Percentiles rank a stretch among this genome's conserved stretches.
Evolutionary conservation across 1,140 invertebrate genomes (phyloP).

Genomic region (Berghia stephanieae): DNA sequence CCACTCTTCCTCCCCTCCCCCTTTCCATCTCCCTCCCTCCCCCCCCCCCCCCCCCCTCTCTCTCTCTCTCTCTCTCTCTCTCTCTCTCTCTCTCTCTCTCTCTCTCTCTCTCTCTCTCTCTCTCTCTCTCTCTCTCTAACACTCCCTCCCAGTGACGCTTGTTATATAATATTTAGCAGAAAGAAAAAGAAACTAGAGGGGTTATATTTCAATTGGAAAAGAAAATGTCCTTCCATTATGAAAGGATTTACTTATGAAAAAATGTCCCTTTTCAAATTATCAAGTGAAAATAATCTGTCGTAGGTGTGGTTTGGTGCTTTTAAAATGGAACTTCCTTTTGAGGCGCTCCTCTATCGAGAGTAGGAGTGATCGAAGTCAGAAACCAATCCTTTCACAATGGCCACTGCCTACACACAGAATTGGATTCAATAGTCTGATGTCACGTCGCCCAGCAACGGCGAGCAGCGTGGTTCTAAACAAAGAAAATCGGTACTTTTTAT

Average conservation of each 20-base stretch:
- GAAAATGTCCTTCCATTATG: neutral
- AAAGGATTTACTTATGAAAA: neutral
- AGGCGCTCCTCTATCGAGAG: too few species aligned
- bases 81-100: slow-evolving; percentile 15
- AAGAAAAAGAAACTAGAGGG: too few species aligned
- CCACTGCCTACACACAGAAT: too few species aligned
- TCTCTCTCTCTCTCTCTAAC: slow-evolving; percentile 25
- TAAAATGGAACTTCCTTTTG: too few species aligned
- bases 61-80: neutral
- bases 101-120: slow-evolving; percentile 26
- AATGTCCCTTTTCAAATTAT: neutral
- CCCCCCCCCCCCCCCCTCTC: neutral
- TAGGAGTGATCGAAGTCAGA: too few species aligned
- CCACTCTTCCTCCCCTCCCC: neutral
- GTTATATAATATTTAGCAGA: too few species aligned
- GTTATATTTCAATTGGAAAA: too few species aligned
- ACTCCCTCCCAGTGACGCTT: neutral
- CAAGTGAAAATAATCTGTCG: neutral
- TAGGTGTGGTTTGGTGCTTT: neutral
- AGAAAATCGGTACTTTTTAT: too few species aligned
- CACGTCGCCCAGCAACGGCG: too few species aligned
- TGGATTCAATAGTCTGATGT: too few species aligned
- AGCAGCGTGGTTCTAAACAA: too few species aligned
- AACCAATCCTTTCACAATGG: too few species aligned
- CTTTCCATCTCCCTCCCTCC: neutral